Evolutionary conservation across 2,113 vertebrate genomes (phyloP).

Genomic region (Hypomesus transpacificus): DNA sequence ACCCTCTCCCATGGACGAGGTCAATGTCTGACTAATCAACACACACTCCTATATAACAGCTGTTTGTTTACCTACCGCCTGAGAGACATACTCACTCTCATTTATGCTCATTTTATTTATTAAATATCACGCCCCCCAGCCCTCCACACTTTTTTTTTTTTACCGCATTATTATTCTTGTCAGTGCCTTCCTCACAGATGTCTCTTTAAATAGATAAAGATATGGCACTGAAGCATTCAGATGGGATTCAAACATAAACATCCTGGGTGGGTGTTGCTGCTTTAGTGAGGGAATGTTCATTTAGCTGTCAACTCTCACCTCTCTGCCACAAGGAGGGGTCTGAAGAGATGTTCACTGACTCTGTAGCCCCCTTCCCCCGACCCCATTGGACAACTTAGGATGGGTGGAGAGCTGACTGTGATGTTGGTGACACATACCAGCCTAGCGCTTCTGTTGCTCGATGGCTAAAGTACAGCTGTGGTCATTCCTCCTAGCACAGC

Average conservation of each 20-base stretch:
- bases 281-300: constrained; percentile 22
- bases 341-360: constrained; percentile 43
- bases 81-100: constrained; percentile 18
- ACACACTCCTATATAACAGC: background rate
- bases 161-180: background rate
- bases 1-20: background rate
- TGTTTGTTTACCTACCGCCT: constrained; percentile 9
- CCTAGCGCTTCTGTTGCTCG: constrained; percentile 14
- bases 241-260: constrained; percentile 28
- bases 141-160: background rate
- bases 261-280: constrained; percentile 13
- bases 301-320: constrained; percentile 33
- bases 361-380: constrained; percentile 15
- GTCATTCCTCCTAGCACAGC: background rate
- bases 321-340: constrained; percentile 46
- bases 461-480: constrained; percentile 24
- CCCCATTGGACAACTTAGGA: constrained; percentile 26
- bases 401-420: constrained; percentile 35
- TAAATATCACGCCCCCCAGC: background rate
- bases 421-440: constrained; percentile 18
- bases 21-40: constrained; percentile 6
- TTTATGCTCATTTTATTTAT: constrained; percentile 11
- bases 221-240: constrained; percentile 36
- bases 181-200: background rate
- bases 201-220: constrained; percentile 31